phyloP scores from a whole-genome alignment of 2,113 vertebrate species.

The Arvicanthis niloticus region DNA sequence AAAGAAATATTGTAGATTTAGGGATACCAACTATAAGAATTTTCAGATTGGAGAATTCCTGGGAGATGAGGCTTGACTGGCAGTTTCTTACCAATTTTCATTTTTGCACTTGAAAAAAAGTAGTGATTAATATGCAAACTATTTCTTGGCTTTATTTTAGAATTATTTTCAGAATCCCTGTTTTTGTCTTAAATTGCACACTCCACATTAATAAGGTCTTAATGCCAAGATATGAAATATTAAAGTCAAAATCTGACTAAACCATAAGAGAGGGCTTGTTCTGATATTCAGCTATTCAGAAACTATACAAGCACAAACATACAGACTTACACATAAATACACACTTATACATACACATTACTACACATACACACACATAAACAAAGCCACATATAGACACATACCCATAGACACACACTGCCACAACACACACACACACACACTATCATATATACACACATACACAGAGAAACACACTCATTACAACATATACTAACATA shows the following conservation, averaged over 20 bases:
- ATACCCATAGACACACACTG: neutral
- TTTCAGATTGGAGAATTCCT: neutral
- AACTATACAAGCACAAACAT: neutral
- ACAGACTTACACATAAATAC: neutral
- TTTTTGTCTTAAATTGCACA: constrained; percentile 18
- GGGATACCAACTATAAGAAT: neutral
- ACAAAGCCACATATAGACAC: neutral
- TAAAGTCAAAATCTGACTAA: constrained; percentile 31
- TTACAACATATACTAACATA: neutral
- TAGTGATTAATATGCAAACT: neutral
- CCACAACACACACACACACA: neutral
- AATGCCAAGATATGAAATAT: neutral
- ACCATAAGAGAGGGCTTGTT: neutral
- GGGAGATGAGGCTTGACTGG: neutral
- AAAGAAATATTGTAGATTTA: constrained; percentile 15
- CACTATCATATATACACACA: too few relatives aligned
- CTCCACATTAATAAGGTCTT: neutral
- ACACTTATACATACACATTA: neutral
- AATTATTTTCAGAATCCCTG: neutral
- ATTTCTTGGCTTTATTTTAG: constrained; percentile 45
- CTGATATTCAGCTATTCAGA: neutral
- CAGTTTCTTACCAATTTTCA: neutral
- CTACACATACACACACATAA: neutral
- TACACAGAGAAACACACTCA: too few relatives aligned
- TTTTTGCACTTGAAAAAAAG: constrained; percentile 22